Evolutionary conservation across 2,888 invertebrate species (phyloP).

Genomic region (Deroplatys truncata): DNA sequence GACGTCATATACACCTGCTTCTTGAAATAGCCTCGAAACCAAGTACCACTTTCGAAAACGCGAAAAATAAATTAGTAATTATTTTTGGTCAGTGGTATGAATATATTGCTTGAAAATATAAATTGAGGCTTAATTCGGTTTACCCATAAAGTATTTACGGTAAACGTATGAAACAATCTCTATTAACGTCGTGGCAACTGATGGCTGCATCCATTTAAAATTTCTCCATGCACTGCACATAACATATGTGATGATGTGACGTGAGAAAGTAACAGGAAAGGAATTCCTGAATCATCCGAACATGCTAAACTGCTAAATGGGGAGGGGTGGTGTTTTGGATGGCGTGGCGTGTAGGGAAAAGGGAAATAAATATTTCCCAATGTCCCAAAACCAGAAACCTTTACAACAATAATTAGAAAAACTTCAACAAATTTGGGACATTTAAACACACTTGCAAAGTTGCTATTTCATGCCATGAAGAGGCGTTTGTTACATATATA

Average conservation of each 20-base stretch:
- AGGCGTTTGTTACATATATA: no score
- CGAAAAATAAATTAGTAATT: background rate
- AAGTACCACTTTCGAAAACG: background rate
- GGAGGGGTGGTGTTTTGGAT: background rate
- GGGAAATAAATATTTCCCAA: no score
- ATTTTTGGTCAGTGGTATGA: background rate
- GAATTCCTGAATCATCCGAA: background rate
- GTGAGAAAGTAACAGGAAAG: background rate
- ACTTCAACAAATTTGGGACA: no score
- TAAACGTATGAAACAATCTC: background rate
- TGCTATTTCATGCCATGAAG: no score
- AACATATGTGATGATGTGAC: no score
- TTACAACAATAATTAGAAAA: no score
- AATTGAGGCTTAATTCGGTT: background rate
- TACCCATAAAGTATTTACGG: background rate
- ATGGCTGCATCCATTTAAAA: background rate
- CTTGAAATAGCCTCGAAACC: conserved; percentile 2
- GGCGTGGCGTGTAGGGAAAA: no score
- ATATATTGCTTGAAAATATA: background rate
- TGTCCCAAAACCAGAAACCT: no score
- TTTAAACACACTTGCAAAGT: no score
- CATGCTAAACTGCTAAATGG: background rate
- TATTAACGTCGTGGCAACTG: background rate
- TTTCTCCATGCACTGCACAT: background rate
- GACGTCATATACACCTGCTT: conserved; percentile 29